A percentile compares a stretch with the other conserved stretches of the same genome.
Conservation (phyloP, 92 coral and sea anemone species). For the Meandrina meandrites region DNA sequence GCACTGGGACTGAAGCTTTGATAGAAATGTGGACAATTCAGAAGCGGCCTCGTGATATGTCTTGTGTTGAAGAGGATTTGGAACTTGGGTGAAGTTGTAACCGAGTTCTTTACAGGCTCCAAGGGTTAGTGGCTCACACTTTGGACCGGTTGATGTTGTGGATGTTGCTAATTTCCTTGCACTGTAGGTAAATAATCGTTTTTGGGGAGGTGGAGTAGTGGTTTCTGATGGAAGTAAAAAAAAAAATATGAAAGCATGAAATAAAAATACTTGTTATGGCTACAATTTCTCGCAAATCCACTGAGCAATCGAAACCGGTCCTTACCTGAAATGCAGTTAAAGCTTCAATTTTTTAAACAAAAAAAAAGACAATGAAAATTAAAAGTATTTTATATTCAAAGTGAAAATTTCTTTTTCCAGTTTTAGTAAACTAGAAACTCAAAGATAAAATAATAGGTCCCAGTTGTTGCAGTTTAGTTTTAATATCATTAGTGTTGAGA, state of each 20-base stretch:
- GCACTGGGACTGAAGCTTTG: constrained; percentile 37
- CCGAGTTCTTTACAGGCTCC: constrained; percentile 46
- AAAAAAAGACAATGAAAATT: too few relatives aligned
- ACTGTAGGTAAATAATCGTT: constrained; percentile 16
- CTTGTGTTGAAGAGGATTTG: constrained; percentile 39
- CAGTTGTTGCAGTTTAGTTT: too few relatives aligned
- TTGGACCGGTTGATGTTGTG: background rate
- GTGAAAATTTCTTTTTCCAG: background rate
- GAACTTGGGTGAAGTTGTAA: constrained; percentile 39
- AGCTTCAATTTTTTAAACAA: too few relatives aligned
- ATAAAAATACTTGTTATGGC: background rate
- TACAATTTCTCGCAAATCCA: background rate
- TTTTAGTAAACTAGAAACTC: background rate
- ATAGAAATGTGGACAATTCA: constrained; percentile 2
- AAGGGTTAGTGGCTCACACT: constrained; percentile 47
- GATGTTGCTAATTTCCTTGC: constrained; percentile 18
- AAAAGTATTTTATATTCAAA: background rate
- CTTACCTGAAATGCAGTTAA: too few relatives aligned
- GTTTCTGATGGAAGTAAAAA: background rate
- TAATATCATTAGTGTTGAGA: too few relatives aligned
- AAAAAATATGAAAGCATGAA: background rate
- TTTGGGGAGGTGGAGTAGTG: constrained; percentile 22
- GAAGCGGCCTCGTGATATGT: background rate
- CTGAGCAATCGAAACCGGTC: too few relatives aligned
- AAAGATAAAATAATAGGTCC: too few relatives aligned